phyloP scores from a whole-genome alignment of 2,113 vertebrate species.

The Aleadryas rufinucha region DNA sequence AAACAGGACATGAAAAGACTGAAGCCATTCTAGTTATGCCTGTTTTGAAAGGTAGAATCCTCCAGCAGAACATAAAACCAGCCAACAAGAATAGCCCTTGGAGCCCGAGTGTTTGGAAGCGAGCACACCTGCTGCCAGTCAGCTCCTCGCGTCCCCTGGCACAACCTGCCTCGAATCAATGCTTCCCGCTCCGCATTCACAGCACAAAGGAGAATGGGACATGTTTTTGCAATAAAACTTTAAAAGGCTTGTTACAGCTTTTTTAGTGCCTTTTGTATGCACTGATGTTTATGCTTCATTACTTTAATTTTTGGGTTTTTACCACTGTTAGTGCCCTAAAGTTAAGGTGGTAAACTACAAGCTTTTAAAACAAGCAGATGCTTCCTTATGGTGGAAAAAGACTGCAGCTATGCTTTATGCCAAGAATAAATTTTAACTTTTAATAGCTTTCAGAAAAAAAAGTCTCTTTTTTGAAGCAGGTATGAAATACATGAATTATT shows the following conservation, averaged over 20 bases:
- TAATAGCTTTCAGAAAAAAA: not conserved
- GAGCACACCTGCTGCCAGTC: not conserved
- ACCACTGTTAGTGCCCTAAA: conserved; percentile 4
- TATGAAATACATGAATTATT: not conserved
- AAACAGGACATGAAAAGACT: not conserved
- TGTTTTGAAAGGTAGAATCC: not conserved
- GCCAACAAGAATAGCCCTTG: not conserved
- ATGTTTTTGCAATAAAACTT: conserved; percentile 42
- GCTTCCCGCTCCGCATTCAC: not conserved
- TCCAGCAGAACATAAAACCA: not conserved
- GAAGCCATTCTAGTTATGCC: not conserved
- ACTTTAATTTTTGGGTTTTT: conserved; percentile 29
- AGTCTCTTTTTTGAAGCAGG: not conserved
- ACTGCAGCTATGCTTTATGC: not conserved
- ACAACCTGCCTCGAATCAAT: not conserved
- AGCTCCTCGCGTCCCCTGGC: not conserved
- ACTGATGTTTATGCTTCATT: conserved; percentile 53
- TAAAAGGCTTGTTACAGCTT: conserved; percentile 21
- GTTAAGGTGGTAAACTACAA: conserved; percentile 15
- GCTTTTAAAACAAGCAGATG: conserved; percentile 45
- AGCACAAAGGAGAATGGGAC: not conserved
- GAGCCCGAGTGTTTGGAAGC: not conserved
- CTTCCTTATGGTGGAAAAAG: not conserved
- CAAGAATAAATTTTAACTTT: conserved; percentile 41
- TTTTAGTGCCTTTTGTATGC: conserved; percentile 51